Percentiles rank a stretch among this genome's conserved stretches.
These are phyloP conservation scores for Exocentrus adspersus DNA, from an alignment of 2,888 invertebrate species.

Conservation along the genomic window DNA sequence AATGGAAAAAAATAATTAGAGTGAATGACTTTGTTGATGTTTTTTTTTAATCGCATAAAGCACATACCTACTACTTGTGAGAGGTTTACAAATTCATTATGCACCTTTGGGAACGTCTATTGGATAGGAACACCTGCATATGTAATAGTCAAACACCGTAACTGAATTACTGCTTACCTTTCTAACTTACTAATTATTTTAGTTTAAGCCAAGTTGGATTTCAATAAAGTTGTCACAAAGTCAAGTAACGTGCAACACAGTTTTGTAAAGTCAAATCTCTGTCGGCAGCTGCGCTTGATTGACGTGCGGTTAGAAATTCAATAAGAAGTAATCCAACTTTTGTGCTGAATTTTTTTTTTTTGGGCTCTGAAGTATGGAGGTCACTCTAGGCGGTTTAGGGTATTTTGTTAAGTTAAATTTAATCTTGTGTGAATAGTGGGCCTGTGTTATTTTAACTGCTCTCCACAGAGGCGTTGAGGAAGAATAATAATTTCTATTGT, in stretches of 20 bases:
- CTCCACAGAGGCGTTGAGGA: constrained; percentile 50
- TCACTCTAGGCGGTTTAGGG: constrained; percentile 23
- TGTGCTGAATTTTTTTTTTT: constrained; percentile 40
- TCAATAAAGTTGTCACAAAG: constrained; percentile 26
- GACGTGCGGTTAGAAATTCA: constrained; percentile 24
- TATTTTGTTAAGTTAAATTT: constrained; percentile 38
- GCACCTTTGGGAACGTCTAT: no score
- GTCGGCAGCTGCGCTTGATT: constrained; percentile 24
- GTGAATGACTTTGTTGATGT: no score
- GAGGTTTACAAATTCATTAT: no score
- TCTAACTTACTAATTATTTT: constrained; percentile 12
- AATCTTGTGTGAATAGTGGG: constrained; percentile 46
- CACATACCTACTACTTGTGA: no score
- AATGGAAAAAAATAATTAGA: no score
- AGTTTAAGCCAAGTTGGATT: not conserved
- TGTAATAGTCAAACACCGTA: not conserved
- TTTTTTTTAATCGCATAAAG: no score
- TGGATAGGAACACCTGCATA: not conserved
- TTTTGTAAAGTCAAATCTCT: constrained; percentile 25
- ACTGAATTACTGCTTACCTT: not conserved
- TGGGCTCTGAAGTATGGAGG: constrained; percentile 30
- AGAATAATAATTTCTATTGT: constrained; percentile 50
- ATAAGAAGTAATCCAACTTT: constrained; percentile 41
- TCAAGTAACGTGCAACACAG: constrained; percentile 18
- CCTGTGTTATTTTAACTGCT: constrained; percentile 54